A percentile compares a stretch with the other conserved stretches of the same genome.
Conservation (phyloP, 2,113 vertebrate genomes). For the Phaethornis superciliosus region DNA sequence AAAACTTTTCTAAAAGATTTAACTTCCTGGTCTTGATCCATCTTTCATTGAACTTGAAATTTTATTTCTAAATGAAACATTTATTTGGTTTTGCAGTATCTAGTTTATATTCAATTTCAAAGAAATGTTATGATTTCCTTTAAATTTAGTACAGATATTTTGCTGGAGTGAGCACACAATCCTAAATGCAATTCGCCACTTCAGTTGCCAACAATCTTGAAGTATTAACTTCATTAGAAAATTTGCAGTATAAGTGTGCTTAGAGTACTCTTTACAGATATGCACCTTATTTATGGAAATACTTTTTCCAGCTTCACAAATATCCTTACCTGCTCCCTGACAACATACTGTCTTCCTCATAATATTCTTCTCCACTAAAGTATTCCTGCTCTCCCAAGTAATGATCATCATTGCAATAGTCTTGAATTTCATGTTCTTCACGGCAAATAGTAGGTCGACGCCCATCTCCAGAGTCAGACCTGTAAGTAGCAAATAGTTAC, state of each 20-base stretch:
- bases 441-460: slow-evolving; percentile 87
- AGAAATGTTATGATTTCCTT: neutral
- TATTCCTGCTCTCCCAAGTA: slow-evolving; percentile 88
- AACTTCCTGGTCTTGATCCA: neutral
- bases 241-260: neutral
- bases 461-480: slow-evolving; percentile 88
- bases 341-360: slow-evolving; percentile 89
- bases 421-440: slow-evolving; percentile 80
- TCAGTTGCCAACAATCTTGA: neutral
- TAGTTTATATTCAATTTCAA: neutral
- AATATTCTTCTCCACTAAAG: slow-evolving; percentile 95
- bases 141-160: neutral
- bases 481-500: slow-evolving; percentile 37
- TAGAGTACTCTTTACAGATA: neutral
- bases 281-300: neutral
- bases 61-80: neutral
- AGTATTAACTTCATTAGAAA: neutral
- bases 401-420: slow-evolving; percentile 83
- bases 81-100: neutral
- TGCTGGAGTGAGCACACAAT: neutral
- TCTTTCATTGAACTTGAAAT: neutral
- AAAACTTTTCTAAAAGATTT: neutral
- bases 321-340: slow-evolving; percentile 84
- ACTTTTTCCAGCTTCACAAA: neutral
- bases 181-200: neutral